Base-by-base conservation (phyloP, 2,797 vertebrate genomes). In the Cyprinella venusta region DNA sequence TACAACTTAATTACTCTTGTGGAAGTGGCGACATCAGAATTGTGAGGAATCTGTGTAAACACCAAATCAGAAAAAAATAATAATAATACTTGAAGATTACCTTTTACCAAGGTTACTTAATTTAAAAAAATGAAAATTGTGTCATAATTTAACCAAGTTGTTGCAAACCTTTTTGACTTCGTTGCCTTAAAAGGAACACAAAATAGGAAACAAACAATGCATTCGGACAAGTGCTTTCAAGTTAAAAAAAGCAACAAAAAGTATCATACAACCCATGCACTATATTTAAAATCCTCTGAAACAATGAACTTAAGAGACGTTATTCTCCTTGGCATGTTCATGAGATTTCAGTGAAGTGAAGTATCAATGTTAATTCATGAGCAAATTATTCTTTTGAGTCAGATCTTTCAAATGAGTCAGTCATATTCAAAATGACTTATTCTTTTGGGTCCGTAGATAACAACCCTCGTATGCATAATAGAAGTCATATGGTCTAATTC, bases 1-100 rank as follows among this genome's bases (percentile, higher is more conserved):
- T 24, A 71, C 50, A 76, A 76, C 36, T 69, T 83, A 83, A 80
- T 83, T 36, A 80, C 63, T 65, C 64, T 75, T 21, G 45, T 30
- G 16, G 6, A n/a, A 77, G 21, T 68, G 36, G 26, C 50, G 68
- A 68, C 16, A 26, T 52, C 36, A 70, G 79, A 70, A 69, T 5
- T 26, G 68, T 38, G 65, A 30, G 45, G 45, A 75, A 67, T 40
- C 21, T 40, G 19, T 71, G 42, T 74, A 38, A 45, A 38, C 21
- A 64, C 21, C 38, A 48, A 74, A 64, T 48, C 21, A 18, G n/a
- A 26, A 56, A 7, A 45, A 21, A 33, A 67, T 2, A 7, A 63
- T 21, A n/a, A 52, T 2, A 38, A 0, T 0, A 63, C 48, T 12
- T 40, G 3, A 59, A 61, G 2, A 71, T 38, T 8, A 19, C 69